phyloP scores from a whole-genome alignment of 2,797 vertebrate genomes.

The Pseudochaenichthys georgianus region DNA sequence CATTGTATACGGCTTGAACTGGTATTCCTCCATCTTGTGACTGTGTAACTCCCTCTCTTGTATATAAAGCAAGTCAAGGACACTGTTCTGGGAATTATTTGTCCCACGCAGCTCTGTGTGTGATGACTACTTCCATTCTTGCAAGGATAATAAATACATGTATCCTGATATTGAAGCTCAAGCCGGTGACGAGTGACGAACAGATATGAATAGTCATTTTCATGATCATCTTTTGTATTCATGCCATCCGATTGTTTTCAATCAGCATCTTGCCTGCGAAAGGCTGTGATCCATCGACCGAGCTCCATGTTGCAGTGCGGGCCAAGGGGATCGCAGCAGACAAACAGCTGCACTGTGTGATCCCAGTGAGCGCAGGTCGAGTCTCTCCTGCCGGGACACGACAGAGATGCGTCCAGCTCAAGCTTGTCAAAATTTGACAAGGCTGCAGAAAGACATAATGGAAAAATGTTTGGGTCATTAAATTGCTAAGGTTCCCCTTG shows the following conservation, averaged over 20 bases:
- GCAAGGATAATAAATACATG: too few species aligned
- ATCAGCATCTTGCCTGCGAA: slow-evolving; percentile 77
- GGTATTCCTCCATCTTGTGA: too few species aligned
- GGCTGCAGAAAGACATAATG: slow-evolving; percentile 51
- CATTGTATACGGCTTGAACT: too few species aligned
- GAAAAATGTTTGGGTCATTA: not conserved
- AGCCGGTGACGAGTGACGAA: too few species aligned
- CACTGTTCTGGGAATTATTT: too few species aligned
- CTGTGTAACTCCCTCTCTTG: too few species aligned
- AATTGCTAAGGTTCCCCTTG: not conserved
- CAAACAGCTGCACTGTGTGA: slow-evolving; percentile 85
- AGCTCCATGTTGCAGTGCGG: slow-evolving; percentile 81
- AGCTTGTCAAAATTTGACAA: slow-evolving; percentile 67
- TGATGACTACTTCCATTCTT: too few species aligned
- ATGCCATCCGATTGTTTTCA: not conserved
- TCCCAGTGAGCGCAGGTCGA: slow-evolving; percentile 85
- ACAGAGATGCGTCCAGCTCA: slow-evolving; percentile 84
- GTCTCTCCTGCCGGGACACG: slow-evolving; percentile 83
- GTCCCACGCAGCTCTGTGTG: too few species aligned
- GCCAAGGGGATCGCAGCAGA: slow-evolving; percentile 80
- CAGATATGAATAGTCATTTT: not conserved
- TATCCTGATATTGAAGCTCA: too few species aligned
- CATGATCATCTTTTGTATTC: not conserved
- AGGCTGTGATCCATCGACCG: slow-evolving; percentile 88
- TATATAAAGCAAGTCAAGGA: too few species aligned